phyloP scores from a whole-genome alignment of 2,113 vertebrate genomes.

The Puma concolor region DNA sequence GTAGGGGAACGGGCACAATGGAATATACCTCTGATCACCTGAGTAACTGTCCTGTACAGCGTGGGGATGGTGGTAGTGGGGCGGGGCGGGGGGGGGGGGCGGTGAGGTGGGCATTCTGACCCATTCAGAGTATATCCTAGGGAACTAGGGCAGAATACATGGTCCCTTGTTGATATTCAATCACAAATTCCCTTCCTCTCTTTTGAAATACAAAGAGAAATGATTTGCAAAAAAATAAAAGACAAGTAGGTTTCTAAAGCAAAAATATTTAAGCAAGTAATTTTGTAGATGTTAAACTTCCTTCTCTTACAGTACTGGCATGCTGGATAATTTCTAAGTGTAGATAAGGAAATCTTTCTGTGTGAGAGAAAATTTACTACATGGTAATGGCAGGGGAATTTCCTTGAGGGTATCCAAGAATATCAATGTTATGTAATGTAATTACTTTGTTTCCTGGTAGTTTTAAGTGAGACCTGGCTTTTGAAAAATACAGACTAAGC shows the following conservation, averaged over 20 bases:
- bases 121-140: background rate
- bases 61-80: background rate
- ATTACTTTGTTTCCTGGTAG: background rate
- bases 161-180: background rate
- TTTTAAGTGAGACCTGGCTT: background rate
- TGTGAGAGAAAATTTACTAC: slow-evolving; percentile 8
- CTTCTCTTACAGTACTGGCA: background rate
- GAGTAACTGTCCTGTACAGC: background rate
- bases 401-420: background rate
- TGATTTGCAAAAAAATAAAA: background rate
- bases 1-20: background rate
- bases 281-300: background rate
- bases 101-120: background rate
- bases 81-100: too few species aligned
- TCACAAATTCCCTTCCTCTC: background rate
- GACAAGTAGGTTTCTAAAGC: background rate
- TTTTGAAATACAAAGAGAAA: background rate
- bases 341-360: background rate
- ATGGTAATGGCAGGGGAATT: background rate
- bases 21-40: background rate
- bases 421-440: background rate
- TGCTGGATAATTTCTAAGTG: background rate
- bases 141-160: background rate
- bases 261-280: background rate
- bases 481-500: background rate